A percentile compares a stretch with the other conserved stretches of the same genome.
Evolutionary conservation across 2,888 invertebrate species (phyloP).

Genomic region (Ptychoptera albimana): DNA sequence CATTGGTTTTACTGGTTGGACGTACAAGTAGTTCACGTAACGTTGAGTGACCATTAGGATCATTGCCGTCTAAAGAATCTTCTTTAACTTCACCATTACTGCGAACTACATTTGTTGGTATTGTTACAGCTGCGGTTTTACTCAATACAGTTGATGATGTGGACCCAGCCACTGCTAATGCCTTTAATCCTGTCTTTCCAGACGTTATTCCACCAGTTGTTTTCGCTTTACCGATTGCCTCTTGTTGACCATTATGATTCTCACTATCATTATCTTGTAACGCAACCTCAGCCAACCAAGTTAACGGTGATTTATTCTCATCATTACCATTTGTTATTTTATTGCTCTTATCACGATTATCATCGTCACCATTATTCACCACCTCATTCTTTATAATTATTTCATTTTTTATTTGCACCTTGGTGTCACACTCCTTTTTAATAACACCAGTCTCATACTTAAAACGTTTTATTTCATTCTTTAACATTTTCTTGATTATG

Average conservation of each 20-base stretch:
- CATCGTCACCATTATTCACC: conserved; percentile 16
- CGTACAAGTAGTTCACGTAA: conserved; percentile 63
- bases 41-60: conserved; percentile 43
- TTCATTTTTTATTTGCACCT: conserved; percentile 18
- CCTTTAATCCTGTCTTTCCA: no score
- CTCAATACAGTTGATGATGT: no score
- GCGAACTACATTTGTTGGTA: no score
- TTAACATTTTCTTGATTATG: conserved; percentile 28
- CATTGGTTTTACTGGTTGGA: conserved; percentile 33
- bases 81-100: conserved; percentile 4
- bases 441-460: conserved; percentile 22
- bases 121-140: no score
- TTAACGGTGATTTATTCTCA: conserved; percentile 42
- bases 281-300: conserved; percentile 51
- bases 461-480: conserved; percentile 34
- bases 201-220: conserved; percentile 7
- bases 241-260: conserved; percentile 26
- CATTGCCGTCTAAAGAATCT: conserved; percentile 24
- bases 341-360: conserved; percentile 8
- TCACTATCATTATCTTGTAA: conserved; percentile 39
- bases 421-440: conserved; percentile 20
- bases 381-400: not conserved
- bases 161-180: no score
- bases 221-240: conserved; percentile 1
- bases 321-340: conserved; percentile 22